Evolutionary conservation across 2,888 invertebrate genomes (phyloP).

Genomic region (Boloria selene): DNA sequence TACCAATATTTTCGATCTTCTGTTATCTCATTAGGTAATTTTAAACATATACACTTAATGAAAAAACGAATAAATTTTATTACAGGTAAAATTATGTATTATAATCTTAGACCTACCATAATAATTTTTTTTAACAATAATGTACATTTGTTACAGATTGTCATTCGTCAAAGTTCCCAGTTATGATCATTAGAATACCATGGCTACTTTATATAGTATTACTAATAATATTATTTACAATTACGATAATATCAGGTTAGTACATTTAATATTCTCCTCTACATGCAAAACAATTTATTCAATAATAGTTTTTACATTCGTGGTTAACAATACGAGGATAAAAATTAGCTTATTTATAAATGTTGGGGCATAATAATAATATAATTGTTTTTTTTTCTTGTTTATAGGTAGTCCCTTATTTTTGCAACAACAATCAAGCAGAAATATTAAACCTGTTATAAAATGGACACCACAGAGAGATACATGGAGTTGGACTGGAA

Average conservation of each 20-base stretch:
- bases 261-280: constrained; percentile 7
- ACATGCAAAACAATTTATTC: too few relatives aligned
- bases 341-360: too few relatives aligned
- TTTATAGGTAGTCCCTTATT: constrained; percentile 76
- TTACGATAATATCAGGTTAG: constrained; percentile 64
- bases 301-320: too few relatives aligned
- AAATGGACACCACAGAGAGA: constrained; percentile 77
- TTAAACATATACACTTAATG: too few relatives aligned
- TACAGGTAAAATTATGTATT: too few relatives aligned
- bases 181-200: constrained; percentile 75
- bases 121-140: neutral
- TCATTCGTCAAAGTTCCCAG: constrained; percentile 49
- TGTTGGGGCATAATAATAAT: too few relatives aligned
- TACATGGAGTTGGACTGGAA: constrained; percentile 72
- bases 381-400: constrained; percentile 11
- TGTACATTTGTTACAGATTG: constrained; percentile 60
- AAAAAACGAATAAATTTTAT: too few relatives aligned
- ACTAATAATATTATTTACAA: constrained; percentile 47
- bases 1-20: too few relatives aligned
- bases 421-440: constrained; percentile 60
- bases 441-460: constrained; percentile 66
- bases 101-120: too few relatives aligned
- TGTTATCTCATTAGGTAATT: too few relatives aligned
- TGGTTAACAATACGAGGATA: too few relatives aligned
- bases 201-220: constrained; percentile 61